Percentiles rank a stretch among this genome's conserved stretches.
These are phyloP conservation scores for Hystrix brachyura DNA, from an alignment of 2,113 vertebrate species.

Conservation along the genomic window DNA sequence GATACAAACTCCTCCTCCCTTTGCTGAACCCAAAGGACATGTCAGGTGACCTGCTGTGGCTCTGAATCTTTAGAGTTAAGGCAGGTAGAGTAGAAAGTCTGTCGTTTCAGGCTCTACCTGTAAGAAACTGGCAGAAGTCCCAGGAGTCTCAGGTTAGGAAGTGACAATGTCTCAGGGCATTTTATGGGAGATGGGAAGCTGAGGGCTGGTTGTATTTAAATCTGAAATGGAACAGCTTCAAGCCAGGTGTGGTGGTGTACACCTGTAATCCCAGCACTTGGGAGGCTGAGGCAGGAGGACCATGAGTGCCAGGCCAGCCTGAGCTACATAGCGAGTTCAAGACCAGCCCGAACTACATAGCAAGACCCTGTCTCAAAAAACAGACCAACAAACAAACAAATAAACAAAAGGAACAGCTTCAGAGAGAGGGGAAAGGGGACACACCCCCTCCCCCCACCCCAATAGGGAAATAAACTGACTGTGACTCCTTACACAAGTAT, in stretches of 20 bases:
- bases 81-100: not conserved
- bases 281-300: too few species aligned
- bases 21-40: not conserved
- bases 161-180: not conserved
- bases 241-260: too few species aligned
- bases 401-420: not conserved
- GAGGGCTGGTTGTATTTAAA: not conserved
- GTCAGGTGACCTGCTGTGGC: not conserved
- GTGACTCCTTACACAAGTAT: not conserved
- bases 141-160: not conserved
- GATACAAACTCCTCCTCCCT: not conserved
- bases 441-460: not conserved
- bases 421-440: not conserved
- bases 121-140: not conserved
- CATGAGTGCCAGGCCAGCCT: too few species aligned
- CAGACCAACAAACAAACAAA: too few species aligned
- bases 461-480: not conserved
- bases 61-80: not conserved
- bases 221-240: slow-evolving; percentile 17
- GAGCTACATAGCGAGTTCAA: too few species aligned
- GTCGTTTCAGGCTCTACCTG: not conserved
- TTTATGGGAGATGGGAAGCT: not conserved
- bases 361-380: too few species aligned
- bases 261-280: too few species aligned
- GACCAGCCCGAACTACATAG: too few species aligned